Percentiles rank a stretch among this genome's conserved stretches.
phyloP scores from a whole-genome alignment of 2,797 vertebrate genomes.

The Tadarida brasiliensis region DNA sequence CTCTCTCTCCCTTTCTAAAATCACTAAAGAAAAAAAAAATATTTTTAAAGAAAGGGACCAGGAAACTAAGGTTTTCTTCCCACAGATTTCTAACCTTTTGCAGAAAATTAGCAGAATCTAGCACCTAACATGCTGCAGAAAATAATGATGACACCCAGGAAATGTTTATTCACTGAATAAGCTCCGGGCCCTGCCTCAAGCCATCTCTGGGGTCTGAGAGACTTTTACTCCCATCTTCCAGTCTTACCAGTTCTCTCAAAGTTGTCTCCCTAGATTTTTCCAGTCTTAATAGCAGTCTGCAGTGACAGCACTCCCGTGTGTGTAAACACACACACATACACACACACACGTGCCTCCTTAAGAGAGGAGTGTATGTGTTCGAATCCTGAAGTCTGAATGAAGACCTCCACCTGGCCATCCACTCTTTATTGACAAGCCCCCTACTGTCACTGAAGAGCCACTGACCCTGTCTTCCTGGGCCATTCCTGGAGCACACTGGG shows the following conservation, averaged over 20 bases:
- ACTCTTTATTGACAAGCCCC: background rate
- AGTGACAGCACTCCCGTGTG: background rate
- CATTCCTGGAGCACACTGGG: background rate
- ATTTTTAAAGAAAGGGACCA: background rate
- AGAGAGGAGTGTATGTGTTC: background rate
- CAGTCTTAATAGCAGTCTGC: background rate
- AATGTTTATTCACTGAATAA: background rate
- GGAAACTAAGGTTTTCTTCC: background rate
- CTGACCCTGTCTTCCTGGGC: background rate
- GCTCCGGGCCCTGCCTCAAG: background rate
- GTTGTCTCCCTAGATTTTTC: background rate
- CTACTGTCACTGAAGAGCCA: background rate
- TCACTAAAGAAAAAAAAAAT: too few species aligned
- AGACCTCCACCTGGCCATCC: background rate
- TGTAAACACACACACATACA: rapidly evolving
- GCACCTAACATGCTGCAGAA: background rate
- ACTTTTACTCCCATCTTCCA: background rate
- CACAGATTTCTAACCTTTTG: background rate
- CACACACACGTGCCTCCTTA: rapidly evolving
- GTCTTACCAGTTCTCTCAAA: background rate
- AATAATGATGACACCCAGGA: background rate
- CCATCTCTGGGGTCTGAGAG: background rate
- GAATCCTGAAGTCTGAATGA: background rate
- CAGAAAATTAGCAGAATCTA: background rate
- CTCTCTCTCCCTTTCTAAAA: too few species aligned